These are phyloP conservation scores for Aradophagus sp. DNA, from an alignment of 1,140 invertebrate genomes.

Conservation along the genomic window DNA sequence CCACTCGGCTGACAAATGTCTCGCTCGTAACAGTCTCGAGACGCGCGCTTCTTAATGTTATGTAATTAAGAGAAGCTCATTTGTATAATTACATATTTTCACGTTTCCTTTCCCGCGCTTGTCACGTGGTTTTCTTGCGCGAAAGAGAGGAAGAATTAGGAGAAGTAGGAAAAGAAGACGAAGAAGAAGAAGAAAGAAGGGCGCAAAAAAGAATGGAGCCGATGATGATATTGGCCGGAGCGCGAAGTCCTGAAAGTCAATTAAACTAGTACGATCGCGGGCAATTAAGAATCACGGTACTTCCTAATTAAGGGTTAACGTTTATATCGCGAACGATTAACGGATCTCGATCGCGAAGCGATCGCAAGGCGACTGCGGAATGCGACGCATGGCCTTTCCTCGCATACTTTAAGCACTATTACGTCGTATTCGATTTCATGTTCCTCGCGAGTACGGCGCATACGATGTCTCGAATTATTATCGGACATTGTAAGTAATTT, in stretches of 20 bases:
- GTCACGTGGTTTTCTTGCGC: conserved; percentile 1
- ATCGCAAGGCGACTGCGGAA: conserved; percentile 49
- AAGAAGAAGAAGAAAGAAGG: conserved; percentile 26
- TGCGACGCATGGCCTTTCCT: conserved; percentile 35
- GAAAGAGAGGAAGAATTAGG: conserved; percentile 11
- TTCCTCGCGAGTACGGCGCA: conserved; percentile 20
- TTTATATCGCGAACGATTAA: conserved; percentile 53
- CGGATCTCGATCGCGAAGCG: conserved; percentile 50
- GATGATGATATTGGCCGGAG: conserved; percentile 38
- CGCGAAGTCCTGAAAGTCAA: conserved; percentile 43
- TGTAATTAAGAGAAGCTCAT: conserved; percentile 46
- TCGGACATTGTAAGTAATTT: conserved; percentile 27
- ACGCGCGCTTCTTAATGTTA: conserved; percentile 26
- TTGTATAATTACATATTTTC: conserved; percentile 63
- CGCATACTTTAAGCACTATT: conserved; percentile 35
- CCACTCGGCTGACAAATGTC: conserved; percentile 56
- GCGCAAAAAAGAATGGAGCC: conserved; percentile 23
- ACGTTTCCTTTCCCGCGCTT: conserved; percentile 62
- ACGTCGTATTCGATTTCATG: conserved; percentile 36
- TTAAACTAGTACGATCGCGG: conserved; percentile 50
- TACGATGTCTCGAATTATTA: conserved; percentile 24
- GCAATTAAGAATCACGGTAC: conserved; percentile 55
- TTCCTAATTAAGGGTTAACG: conserved; percentile 54
- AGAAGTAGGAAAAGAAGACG: conserved; percentile 5
- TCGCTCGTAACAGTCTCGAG: conserved; percentile 24